These are phyloP conservation scores for Antheraea pernyi DNA, from an alignment of 1,140 invertebrate genomes.

Conservation along the genomic window DNA sequence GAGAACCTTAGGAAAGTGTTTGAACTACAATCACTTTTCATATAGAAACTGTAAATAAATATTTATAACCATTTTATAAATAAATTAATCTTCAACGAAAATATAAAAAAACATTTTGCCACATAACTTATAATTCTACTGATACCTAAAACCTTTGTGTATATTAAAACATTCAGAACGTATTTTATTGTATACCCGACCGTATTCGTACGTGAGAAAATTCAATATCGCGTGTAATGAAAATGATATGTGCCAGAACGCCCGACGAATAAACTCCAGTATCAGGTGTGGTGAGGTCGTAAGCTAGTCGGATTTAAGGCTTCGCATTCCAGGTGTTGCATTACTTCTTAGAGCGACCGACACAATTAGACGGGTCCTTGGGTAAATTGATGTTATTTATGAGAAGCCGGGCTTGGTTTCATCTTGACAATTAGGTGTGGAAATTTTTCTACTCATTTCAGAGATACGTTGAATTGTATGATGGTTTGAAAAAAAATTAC, in stretches of 20 bases:
- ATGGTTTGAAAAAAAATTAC: neutral
- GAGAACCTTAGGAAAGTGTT: too few species aligned
- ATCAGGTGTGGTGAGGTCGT: conserved; percentile 31
- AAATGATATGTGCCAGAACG: neutral
- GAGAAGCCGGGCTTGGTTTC: conserved; percentile 10
- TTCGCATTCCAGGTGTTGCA: conserved; percentile 29
- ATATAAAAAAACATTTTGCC: too few species aligned
- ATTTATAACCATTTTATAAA: too few species aligned
- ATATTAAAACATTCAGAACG: neutral
- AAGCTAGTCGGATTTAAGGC: conserved; percentile 32
- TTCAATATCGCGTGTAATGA: conserved; percentile 10
- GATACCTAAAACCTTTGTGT: too few species aligned
- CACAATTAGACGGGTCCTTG: conserved; percentile 25
- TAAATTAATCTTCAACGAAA: too few species aligned
- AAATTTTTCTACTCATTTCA: neutral
- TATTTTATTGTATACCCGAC: neutral
- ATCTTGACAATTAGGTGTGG: conserved; percentile 9
- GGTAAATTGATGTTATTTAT: conserved; percentile 27
- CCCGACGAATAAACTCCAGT: conserved; percentile 23
- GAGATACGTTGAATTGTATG: neutral
- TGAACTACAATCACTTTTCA: too few species aligned
- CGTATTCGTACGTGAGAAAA: conserved; percentile 11
- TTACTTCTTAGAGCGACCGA: conserved; percentile 18
- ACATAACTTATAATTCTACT: too few species aligned
- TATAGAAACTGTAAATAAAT: too few species aligned